phyloP scores from a whole-genome alignment of 2,797 vertebrate genomes.

The Chloroceryle inda region DNA sequence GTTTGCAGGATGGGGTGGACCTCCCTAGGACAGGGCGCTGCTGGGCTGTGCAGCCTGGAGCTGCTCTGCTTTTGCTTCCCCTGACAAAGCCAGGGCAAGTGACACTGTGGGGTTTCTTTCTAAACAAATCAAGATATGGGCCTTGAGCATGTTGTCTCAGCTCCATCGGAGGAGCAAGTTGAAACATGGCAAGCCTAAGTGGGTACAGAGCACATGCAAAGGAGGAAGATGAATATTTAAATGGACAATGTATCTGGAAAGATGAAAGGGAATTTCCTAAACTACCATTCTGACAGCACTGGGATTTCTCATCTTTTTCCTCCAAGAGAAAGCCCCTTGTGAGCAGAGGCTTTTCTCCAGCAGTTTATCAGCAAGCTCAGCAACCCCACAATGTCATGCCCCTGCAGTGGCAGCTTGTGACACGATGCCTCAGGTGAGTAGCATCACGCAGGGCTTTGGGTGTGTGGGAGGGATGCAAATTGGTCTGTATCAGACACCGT shows the following conservation, averaged over 20 bases:
- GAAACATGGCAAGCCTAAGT: background rate
- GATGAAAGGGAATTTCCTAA: background rate
- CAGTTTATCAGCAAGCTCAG: background rate
- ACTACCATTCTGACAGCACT: background rate
- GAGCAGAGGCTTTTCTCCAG: background rate
- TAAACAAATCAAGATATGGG: background rate
- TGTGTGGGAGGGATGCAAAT: background rate
- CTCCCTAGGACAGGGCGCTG: fast-evolving
- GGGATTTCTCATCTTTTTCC: background rate
- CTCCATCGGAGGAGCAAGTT: background rate
- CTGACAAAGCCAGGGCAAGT: background rate
- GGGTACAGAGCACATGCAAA: background rate
- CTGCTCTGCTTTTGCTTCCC: background rate
- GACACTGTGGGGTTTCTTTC: background rate
- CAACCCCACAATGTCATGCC: background rate
- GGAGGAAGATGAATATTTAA: background rate
- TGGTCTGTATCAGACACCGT: background rate
- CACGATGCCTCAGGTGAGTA: background rate
- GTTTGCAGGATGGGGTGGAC: background rate
- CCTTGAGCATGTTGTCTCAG: background rate
- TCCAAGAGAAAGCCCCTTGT: background rate
- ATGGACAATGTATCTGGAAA: background rate
- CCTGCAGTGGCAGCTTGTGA: fast-evolving
- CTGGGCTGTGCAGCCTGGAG: background rate
- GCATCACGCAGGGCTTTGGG: background rate